Conservation (phyloP, 1,140 invertebrate genomes). For the Campoletis sonorensis region DNA sequence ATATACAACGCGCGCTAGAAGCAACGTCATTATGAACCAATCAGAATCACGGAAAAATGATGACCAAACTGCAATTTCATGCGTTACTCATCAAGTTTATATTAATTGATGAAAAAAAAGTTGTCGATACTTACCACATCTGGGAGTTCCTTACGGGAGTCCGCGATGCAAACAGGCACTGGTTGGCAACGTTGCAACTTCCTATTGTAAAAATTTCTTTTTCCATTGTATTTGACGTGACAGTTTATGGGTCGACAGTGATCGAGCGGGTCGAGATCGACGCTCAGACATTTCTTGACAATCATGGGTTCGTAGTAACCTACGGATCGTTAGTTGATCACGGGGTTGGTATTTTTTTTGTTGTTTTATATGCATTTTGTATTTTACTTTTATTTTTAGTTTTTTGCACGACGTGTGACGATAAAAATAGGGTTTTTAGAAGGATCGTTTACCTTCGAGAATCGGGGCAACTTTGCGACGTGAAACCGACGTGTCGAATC, state of each 20-base stretch:
- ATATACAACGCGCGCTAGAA: too few relatives aligned
- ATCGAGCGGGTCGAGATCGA: slow-evolving; percentile 76
- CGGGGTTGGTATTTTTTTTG: background rate
- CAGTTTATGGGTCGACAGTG: slow-evolving; percentile 77
- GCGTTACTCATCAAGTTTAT: too few relatives aligned
- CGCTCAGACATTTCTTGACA: slow-evolving; percentile 67
- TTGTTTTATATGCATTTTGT: too few relatives aligned
- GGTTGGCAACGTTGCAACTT: slow-evolving; percentile 70
- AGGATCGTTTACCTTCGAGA: slow-evolving; percentile 43
- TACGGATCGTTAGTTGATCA: slow-evolving; percentile 16
- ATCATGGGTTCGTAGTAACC: slow-evolving; percentile 54
- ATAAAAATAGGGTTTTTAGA: background rate
- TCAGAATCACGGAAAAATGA: too few relatives aligned
- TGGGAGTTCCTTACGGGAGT: slow-evolving; percentile 63
- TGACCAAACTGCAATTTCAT: too few relatives aligned
- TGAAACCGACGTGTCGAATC: slow-evolving; percentile 50
- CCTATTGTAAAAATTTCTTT: slow-evolving; percentile 71
- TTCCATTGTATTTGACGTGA: slow-evolving; percentile 76
- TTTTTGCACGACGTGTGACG: background rate
- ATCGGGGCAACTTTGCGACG: slow-evolving; percentile 32
- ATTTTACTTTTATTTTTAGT: background rate
- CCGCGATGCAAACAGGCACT: slow-evolving; percentile 70
- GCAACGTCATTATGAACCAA: too few relatives aligned
- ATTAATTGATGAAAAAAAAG: background rate
- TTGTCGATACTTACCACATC: slow-evolving; percentile 61